Conservation (phyloP, 2,113 vertebrate genomes). For the Anthoscopus minutus region DNA sequence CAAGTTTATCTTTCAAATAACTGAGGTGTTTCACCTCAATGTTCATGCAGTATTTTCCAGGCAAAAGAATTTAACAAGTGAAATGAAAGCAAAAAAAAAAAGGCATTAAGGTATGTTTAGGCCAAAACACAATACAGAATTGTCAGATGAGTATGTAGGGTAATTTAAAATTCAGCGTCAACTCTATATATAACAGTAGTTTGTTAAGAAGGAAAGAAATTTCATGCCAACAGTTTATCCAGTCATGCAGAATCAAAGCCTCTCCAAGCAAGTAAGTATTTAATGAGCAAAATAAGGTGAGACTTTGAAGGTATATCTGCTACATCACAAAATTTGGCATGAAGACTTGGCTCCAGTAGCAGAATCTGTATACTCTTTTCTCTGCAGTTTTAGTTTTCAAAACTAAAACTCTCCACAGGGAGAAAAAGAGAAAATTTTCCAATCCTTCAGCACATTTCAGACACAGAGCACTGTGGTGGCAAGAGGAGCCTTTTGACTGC, state of each 20-base stretch:
- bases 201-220: slow-evolving; percentile 17
- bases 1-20: not conserved
- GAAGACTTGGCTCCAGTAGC: not conserved
- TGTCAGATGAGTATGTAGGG: not conserved
- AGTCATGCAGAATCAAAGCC: slow-evolving; percentile 26
- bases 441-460: not conserved
- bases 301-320: not conserved
- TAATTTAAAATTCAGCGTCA: slow-evolving; percentile 26
- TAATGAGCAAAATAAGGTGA: not conserved
- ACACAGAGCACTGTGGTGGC: rapidly evolving
- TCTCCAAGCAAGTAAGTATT: slow-evolving; percentile 10
- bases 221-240: slow-evolving; percentile 16
- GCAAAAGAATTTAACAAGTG: not conserved
- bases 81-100: not conserved
- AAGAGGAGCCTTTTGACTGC: not conserved
- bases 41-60: not conserved
- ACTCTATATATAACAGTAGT: not conserved
- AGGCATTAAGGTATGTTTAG: not conserved
- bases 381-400: not conserved
- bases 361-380: not conserved
- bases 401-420: not conserved
- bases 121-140: not conserved
- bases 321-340: not conserved
- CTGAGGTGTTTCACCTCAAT: not conserved
- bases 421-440: not conserved